Conservation (phyloP, 2,888 invertebrate species). For the Drosophila recens region DNA sequence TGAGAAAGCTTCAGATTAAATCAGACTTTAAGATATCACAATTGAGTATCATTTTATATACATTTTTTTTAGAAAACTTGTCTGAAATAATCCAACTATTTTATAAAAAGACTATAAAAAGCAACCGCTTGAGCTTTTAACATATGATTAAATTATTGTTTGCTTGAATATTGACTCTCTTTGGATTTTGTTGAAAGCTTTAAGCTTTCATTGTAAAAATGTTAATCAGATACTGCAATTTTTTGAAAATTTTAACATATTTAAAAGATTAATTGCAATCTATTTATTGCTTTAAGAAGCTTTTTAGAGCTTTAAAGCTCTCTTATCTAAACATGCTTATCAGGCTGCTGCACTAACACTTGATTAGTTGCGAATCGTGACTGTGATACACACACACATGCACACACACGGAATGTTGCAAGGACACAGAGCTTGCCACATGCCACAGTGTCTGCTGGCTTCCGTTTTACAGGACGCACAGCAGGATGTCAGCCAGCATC, state of each 20-base stretch:
- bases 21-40: background rate
- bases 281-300: no score
- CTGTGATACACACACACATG: background rate
- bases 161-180: no score
- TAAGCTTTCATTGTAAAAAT: no score
- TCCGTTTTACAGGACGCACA: slow-evolving; percentile 14
- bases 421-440: slow-evolving; percentile 7
- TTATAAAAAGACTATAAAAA: no score
- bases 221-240: no score
- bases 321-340: background rate
- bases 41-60: no score
- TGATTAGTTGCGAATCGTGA: slow-evolving; percentile 14
- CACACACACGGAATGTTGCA: background rate
- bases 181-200: no score
- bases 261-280: no score
- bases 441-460: slow-evolving; percentile 11
- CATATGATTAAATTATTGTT: background rate
- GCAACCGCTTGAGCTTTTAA: background rate
- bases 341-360: background rate
- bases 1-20: background rate
- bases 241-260: no score
- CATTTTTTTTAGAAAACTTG: no score
- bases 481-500: slow-evolving; percentile 51
- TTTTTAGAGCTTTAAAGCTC: background rate
- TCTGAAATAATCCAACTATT: no score